Conservation (phyloP, 35 echinoderm and acorn worm genomes). For the Holothuria glaberrima region DNA sequence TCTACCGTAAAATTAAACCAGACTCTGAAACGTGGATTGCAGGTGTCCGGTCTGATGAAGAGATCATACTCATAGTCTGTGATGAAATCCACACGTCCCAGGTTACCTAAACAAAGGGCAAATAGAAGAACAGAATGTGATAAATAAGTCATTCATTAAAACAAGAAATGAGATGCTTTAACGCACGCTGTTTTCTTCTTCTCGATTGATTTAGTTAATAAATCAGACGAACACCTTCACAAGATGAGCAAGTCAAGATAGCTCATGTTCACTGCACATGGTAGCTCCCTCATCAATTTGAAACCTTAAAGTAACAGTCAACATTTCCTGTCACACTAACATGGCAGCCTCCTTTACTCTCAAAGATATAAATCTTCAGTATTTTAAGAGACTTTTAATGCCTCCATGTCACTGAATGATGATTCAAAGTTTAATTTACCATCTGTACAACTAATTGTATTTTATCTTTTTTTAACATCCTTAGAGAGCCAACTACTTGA, state of each 20-base stretch:
- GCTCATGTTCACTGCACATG: neutral
- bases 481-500: no score
- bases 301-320: neutral
- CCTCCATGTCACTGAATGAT: no score
- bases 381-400: no score
- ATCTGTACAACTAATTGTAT: no score
- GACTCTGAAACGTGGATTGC: constrained; percentile 94
- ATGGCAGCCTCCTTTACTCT: neutral
- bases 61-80: constrained; percentile 98
- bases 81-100: constrained; percentile 96
- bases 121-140: constrained; percentile 26
- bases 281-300: constrained; percentile 31
- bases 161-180: constrained; percentile 31
- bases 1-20: constrained; percentile 99
- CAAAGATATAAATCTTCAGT: neutral
- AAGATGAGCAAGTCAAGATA: constrained; percentile 30
- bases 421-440: no score
- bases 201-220: constrained; percentile 40
- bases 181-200: neutral
- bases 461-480: no score
- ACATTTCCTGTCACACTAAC: neutral
- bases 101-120: constrained; percentile 73
- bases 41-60: constrained; percentile 97
- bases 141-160: constrained; percentile 44
- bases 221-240: constrained; percentile 26